Evolutionary conservation across 2,113 vertebrate genomes (phyloP), one percentile per base, ranked within the genome.

Genomic region (Crotophaga sulcirostris): DNA sequence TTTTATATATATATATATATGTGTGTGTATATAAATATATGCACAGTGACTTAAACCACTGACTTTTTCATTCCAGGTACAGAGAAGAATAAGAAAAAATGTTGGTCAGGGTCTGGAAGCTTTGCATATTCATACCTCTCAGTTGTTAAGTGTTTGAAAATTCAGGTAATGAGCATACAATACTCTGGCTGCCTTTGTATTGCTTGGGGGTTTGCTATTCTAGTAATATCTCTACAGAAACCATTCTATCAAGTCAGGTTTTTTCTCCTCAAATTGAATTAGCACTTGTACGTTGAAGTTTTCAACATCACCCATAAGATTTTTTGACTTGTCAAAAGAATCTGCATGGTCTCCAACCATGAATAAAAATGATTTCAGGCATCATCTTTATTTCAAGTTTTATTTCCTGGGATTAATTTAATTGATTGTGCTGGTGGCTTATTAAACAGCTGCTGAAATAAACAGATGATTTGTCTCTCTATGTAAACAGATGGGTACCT

Each of bases 321-420:
- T 98, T 98, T 98, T 97, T 94, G 11, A 79, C 98, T 98, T 97
- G 97, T 98, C 96, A 93, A 87, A 98, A 97, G 97, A 97, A 97
- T 90, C 83, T 95, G 91, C 74, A 52, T 60, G 66, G 97, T 98
- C 98, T 98, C 97, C 94, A 97, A 94, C 86, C 97, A 97, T 97
- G 97, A 98, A 98, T 98, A 98, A 98, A 97, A 98, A 98, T 98
- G 87, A 98, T 97, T 97, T 98, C 94, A 96, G 90, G 67, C 97
- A 96, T 95, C 89, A 92, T 97, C 96, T 94, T 93, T 96, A 97
- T 97, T 93, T 97, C 94, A 90, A 91, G 91, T 97, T 96, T 96
- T 97, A 96, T 97, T 98, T 97, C 94, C 87, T 97, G 95, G 96
- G 95, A 97, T 97, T 98, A 97, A 97, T 98, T 96, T 97, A 98